Conservation (phyloP, 2,888 invertebrate genomes). For the Ceriagrion tenellum region DNA sequence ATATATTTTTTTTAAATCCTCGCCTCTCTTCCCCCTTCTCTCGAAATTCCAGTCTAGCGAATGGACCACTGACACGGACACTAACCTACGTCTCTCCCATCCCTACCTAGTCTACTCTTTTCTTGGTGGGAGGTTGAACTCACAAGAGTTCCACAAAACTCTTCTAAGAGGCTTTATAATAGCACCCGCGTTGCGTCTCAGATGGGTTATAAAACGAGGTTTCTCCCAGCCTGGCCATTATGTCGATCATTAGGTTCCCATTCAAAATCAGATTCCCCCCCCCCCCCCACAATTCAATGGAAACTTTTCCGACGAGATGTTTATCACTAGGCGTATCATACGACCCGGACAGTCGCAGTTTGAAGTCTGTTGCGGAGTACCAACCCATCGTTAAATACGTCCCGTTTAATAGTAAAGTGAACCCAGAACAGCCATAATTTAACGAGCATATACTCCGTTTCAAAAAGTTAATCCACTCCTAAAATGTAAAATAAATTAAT, state of each 20-base stretch:
- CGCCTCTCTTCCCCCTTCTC: not conserved
- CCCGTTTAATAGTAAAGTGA: too few species aligned
- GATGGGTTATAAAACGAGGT: not conserved
- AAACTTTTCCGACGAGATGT: not conserved
- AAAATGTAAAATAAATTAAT: too few species aligned
- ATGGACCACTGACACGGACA: slow-evolving; percentile 15
- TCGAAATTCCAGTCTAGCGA: not conserved
- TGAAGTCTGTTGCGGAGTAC: too few species aligned
- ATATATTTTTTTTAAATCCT: not conserved
- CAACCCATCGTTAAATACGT: too few species aligned
- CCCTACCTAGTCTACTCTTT: not conserved
- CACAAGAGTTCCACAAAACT: not conserved
- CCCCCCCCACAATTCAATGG: not conserved
- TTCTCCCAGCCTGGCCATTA: not conserved
- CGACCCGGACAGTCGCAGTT: too few species aligned
- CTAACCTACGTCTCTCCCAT: slow-evolving; percentile 4
- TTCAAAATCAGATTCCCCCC: not conserved
- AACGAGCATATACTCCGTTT: too few species aligned
- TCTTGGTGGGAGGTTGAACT: not conserved
- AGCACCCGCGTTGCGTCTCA: not conserved
- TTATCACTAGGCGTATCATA: not conserved
- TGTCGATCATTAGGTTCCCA: not conserved
- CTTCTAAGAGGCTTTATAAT: not conserved
- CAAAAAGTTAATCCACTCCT: too few species aligned
- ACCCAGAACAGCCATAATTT: too few species aligned